Percentiles rank a stretch among this genome's conserved stretches.
Conservation (phyloP, 2,888 invertebrate genomes). For the Patella pellucida region DNA sequence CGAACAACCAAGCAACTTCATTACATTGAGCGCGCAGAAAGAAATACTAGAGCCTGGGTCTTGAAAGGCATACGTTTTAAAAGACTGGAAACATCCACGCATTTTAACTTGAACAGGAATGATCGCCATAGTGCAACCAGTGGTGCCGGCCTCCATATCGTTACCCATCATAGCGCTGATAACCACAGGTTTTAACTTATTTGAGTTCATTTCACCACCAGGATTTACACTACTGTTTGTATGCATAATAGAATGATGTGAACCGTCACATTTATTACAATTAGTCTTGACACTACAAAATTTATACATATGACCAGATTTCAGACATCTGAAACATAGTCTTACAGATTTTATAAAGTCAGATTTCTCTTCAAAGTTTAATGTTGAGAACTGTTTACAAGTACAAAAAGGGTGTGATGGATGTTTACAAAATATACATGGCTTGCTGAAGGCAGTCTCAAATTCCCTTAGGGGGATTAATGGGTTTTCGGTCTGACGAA, state of each 20-base stretch:
- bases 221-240: not conserved
- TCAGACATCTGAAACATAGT: conserved; percentile 12
- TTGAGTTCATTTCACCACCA: not conserved
- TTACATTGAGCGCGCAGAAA: conserved; percentile 18
- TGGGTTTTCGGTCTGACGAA: not conserved
- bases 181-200: too few relatives aligned
- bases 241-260: conserved; percentile 1
- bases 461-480: not conserved
- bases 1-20: not conserved
- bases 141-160: not conserved
- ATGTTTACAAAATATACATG: conserved; percentile 2
- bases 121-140: conserved; percentile 14
- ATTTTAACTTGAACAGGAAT: conserved; percentile 21
- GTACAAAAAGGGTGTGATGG: not conserved
- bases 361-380: not conserved
- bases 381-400: not conserved
- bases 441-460: not conserved
- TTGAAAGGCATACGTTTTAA: conserved; percentile 23
- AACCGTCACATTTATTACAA: conserved; percentile 1
- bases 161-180: too few relatives aligned
- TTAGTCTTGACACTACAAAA: not conserved
- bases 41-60: conserved; percentile 20
- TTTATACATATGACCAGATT: conserved; percentile 7
- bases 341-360: not conserved
- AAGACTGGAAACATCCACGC: not conserved